Base-by-base conservation (phyloP, 2,888 invertebrate species). In the Agriopis leucophaearia region DNA sequence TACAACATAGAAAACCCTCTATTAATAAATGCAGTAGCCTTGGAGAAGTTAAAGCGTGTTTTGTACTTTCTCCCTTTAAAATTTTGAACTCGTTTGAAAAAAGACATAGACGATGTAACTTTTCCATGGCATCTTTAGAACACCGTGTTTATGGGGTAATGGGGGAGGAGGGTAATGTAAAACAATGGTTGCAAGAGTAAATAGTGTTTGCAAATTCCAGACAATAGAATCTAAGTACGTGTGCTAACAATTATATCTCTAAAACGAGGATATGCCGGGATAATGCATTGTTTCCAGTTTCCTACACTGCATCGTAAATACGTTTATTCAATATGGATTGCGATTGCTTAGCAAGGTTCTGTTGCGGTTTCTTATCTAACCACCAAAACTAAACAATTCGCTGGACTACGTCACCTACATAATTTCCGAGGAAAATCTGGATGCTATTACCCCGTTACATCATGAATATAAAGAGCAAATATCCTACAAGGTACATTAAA, bases 251-350 rank as follows among this genome's bases (percentile, higher is more conserved):
- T 50, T 50, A 6, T 50, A 27, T 50, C 18, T 27, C 48, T 16
- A 18, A 18, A 18, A 7, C 10, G 8, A 48, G 5, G 3, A 18
- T 27, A 52, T 7, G 36, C 47, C 45, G 15, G 8, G 15, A 38
- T 16, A 40, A 48, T 42, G 10, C 9, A n/a, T 16, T 48, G 47
- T 48, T 58, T 58, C 48, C 48, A 38, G 47, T 48, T 58, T 58
- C 48, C 48, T 10, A 59, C 59, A 50, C 15, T 13, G 15, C 10
- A 35, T 7, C 4, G 16, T 9, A 40, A 58, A 36, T 16, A 27
- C 2, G 10, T 50, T 18, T 59, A 40, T 38, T 2, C 4, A 50
- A 10, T 40, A 27, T 18, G 40, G 40, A 50, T 48, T 59, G 27
- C 12, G 50, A 42, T 27, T 50, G 13, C 50, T 18, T 38, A 38